These are phyloP conservation scores for Poeciliopsis infans DNA, from an alignment of 2,797 vertebrate species.

Conservation along the genomic window DNA sequence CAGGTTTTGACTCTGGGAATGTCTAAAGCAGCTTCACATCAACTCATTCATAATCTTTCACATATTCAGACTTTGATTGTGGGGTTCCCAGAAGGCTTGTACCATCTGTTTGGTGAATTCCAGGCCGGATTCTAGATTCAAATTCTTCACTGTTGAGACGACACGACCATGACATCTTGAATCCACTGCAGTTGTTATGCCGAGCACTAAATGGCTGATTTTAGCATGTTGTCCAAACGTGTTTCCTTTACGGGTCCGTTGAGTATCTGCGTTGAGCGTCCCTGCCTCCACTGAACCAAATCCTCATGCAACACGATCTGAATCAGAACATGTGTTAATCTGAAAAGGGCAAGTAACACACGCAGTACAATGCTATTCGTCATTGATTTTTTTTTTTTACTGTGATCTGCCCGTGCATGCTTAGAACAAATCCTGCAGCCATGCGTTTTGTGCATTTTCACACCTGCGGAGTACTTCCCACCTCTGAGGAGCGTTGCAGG, in stretches of 20 bases:
- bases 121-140: too few relatives aligned
- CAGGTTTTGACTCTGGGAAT: neutral
- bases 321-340: neutral
- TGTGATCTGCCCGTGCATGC: neutral
- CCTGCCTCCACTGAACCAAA: neutral
- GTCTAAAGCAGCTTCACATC: neutral
- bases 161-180: too few relatives aligned
- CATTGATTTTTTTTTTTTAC: too few relatives aligned
- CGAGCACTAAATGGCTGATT: too few relatives aligned
- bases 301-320: neutral
- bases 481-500: too few relatives aligned
- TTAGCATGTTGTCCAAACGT: too few relatives aligned
- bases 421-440: neutral
- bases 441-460: neutral
- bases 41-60: neutral
- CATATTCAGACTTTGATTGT: neutral
- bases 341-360: neutral
- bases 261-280: too few relatives aligned
- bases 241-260: too few relatives aligned
- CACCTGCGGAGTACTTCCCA: neutral
- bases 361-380: neutral
- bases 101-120: too few relatives aligned
- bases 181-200: too few relatives aligned
- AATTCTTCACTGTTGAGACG: too few relatives aligned
- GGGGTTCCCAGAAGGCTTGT: too few relatives aligned